Evolutionary conservation across 1,140 invertebrate genomes (phyloP), one percentile per base, ranked within the genome.

Genomic region (Nymphalis io): DNA sequence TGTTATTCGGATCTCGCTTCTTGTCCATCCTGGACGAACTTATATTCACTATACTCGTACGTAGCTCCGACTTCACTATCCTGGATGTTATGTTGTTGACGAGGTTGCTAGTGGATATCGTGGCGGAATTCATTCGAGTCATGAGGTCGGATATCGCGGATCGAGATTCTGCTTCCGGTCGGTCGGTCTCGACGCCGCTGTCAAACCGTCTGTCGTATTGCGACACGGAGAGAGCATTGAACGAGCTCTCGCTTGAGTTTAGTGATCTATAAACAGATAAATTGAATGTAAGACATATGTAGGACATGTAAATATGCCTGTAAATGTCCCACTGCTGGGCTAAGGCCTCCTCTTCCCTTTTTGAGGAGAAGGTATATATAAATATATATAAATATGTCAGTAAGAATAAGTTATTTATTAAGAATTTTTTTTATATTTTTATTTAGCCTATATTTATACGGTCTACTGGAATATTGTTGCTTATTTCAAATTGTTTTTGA

Each of bases 11-110:
- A 10, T 87, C 85, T 0, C 84, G 65, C 27, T 84, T 85, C 77
- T 87, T 85, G 68, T 91, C 89, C 8, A 90, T 84, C 6, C 88
- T 68, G 0, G 89, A 91, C 4, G 89, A 91, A 33, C 85, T 88
- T 18, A 92, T 92, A 61, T 79, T 90, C 0, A 92, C 87, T 3
- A 92, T 88, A 58, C 88, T 91, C n/a, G 90, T 92, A 0, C 90
- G 78, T 20, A 90, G 88, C 67, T 92, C 89, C 0, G 87, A 85
- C 38, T 87, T 89, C 6, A 78, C 85, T 16, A 87, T 84, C 6
- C 85, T 71, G 8, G 81, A 76, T 0, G 83, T 84, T 2, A 88
- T 44, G 40, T 90, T 89, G 68, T 83, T 87, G 12, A 88, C 83
- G n/a, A 89, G 63, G 48, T 85, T 85, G 0, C 85, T 81, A 0